A percentile compares a stretch with the other conserved stretches of the same genome.
Evolutionary conservation across 2,888 invertebrate genomes (phyloP).

Genomic region (Melanargia galathea): DNA sequence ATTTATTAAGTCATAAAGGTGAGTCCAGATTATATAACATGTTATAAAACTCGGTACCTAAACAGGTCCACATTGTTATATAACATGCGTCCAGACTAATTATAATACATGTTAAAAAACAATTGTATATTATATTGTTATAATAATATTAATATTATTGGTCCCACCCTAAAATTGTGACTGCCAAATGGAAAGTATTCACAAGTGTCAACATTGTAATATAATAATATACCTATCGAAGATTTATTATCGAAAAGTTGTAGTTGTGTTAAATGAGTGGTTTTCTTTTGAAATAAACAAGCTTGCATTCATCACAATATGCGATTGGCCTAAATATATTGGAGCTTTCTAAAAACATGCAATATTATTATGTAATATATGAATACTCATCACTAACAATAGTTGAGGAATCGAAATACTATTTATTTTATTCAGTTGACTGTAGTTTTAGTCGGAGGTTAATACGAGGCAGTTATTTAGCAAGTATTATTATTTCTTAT

Average conservation of each 20-base stretch:
- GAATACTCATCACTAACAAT: conserved; percentile 38
- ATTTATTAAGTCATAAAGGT: too few relatives aligned
- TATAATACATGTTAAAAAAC: neutral
- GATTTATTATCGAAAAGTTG: neutral
- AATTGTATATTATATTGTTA: neutral
- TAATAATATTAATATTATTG: too few relatives aligned
- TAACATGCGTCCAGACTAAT: neutral
- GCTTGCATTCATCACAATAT: conserved; percentile 7
- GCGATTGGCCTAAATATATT: conserved; percentile 32
- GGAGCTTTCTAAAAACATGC: conserved; percentile 9
- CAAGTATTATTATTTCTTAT: conserved; percentile 25
- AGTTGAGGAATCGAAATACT: conserved; percentile 29
- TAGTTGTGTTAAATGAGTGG: neutral
- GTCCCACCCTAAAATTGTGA: conserved; percentile 54
- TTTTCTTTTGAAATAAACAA: conserved; percentile 2
- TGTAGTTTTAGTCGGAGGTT: conserved; percentile 30
- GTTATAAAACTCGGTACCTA: neutral
- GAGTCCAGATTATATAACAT: neutral
- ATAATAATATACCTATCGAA: neutral
- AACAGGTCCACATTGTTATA: neutral
- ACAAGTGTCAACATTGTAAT: conserved; percentile 54
- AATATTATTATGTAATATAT: conserved; percentile 21
- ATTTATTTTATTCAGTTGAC: conserved; percentile 38
- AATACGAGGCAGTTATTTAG: conserved; percentile 36
- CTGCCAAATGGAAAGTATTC: conserved; percentile 74